phyloP scores from a whole-genome alignment of 2,113 vertebrate species.

The Saguinus midas region DNA sequence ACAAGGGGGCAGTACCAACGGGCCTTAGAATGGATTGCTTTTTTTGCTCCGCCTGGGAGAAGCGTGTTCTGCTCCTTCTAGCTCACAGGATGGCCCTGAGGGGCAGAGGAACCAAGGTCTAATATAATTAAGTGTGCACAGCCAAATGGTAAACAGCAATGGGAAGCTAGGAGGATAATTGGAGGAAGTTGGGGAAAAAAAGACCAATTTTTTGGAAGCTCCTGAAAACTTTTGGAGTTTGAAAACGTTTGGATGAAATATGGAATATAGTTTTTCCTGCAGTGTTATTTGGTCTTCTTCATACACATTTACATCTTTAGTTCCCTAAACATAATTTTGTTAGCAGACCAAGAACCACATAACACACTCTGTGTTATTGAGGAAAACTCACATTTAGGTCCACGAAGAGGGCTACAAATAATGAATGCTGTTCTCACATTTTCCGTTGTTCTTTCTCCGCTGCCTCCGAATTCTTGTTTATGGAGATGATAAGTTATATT shows the following conservation, averaged over 20 bases:
- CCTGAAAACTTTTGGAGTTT: neutral
- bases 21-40: neutral
- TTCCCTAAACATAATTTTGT: neutral
- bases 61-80: neutral
- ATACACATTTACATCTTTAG: slow-evolving; percentile 17
- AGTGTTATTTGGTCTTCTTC: neutral
- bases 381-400: neutral
- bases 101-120: neutral
- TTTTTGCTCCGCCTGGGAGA: neutral
- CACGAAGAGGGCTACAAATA: neutral
- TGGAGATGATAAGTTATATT: neutral
- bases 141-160: neutral
- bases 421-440: neutral
- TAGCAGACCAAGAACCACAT: neutral
- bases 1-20: slow-evolving; percentile 44
- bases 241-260: neutral
- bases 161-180: neutral
- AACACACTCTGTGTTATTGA: neutral
- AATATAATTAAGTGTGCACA: neutral
- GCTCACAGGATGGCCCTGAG: neutral
- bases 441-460: neutral
- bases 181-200: neutral
- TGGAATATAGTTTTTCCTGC: neutral
- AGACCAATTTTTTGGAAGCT: neutral
- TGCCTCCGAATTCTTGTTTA: neutral